phyloP scores from a whole-genome alignment of 2,113 vertebrate genomes.

The Crotophaga sulcirostris region DNA sequence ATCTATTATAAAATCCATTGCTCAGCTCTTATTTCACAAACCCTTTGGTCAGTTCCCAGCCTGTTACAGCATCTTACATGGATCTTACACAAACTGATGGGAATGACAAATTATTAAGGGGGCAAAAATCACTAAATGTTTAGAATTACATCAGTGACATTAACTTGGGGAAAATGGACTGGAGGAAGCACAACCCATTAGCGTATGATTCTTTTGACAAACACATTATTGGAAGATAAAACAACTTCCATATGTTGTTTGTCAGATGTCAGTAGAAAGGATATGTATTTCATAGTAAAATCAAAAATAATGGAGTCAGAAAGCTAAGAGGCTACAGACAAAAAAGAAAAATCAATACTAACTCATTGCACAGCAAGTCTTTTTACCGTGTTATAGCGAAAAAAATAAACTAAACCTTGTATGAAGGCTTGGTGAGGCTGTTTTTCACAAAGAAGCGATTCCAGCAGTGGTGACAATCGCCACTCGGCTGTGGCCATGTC shows the following conservation, averaged over 20 bases:
- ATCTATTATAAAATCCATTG: not conserved
- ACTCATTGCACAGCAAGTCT: slow-evolving; percentile 62
- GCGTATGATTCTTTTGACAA: slow-evolving; percentile 81
- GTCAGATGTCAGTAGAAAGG: slow-evolving; percentile 85
- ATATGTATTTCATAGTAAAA: slow-evolving; percentile 88
- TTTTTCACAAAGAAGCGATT: not conserved
- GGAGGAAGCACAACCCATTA: slow-evolving; percentile 80
- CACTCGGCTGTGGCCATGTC: fast-evolving
- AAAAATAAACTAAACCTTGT: slow-evolving; percentile 71
- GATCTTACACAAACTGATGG: not conserved
- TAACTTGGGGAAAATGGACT: slow-evolving; percentile 56
- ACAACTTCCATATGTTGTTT: slow-evolving; percentile 87
- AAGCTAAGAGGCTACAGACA: slow-evolving; percentile 72
- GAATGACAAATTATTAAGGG: slow-evolving; percentile 59
- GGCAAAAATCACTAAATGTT: slow-evolving; percentile 31
- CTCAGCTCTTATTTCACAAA: not conserved
- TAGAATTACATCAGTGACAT: slow-evolving; percentile 77
- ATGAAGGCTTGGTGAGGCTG: not conserved
- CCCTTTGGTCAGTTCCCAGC: not conserved
- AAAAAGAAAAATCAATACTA: slow-evolving; percentile 78
- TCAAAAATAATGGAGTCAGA: slow-evolving; percentile 87
- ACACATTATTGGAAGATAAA: slow-evolving; percentile 87
- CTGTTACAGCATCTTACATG: not conserved
- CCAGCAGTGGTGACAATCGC: not conserved
- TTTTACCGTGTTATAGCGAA: slow-evolving; percentile 31